Percentiles rank a stretch among this genome's conserved stretches.
Evolutionary conservation across 2,797 vertebrate genomes (phyloP).

Genomic region (Sparus aurata): DNA sequence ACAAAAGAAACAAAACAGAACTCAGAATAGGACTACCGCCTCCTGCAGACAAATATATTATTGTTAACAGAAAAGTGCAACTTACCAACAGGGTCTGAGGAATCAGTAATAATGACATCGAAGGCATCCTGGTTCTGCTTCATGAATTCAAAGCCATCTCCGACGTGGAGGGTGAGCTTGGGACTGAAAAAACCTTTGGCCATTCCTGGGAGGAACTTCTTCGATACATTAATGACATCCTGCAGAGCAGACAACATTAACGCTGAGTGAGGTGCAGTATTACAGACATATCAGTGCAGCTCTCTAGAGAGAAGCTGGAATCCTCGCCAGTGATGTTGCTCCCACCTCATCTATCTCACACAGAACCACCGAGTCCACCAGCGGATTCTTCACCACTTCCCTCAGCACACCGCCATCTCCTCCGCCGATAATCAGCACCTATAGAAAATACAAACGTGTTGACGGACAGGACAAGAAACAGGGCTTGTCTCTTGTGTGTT

Average conservation of each 20-base stretch:
- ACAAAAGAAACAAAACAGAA: conserved; percentile 15
- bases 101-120: conserved; percentile 97
- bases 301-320: not conserved
- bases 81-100: conserved; percentile 98
- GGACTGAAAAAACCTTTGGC: conserved; percentile 95
- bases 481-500: too few relatives aligned
- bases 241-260: conserved; percentile 65
- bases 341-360: conserved; percentile 97
- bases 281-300: not conserved
- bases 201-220: conserved; percentile 97
- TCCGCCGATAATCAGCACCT: conserved; percentile 97
- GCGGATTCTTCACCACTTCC: conserved; percentile 94
- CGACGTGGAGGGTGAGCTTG: conserved; percentile 94
- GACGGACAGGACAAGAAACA: not conserved
- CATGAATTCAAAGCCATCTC: conserved; percentile 99
- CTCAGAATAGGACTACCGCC: not conserved
- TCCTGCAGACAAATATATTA: not conserved
- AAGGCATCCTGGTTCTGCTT: conserved; percentile 98
- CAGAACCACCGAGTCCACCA: conserved; percentile 94
- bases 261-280: not conserved
- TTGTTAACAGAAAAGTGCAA: not conserved
- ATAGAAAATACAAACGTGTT: not conserved
- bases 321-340: not conserved
- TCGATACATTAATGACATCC: conserved; percentile 97
- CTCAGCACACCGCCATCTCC: conserved; percentile 96